A percentile compares a stretch with the other conserved stretches of the same genome.
Conservation (phyloP, 2,888 invertebrate genomes). For the Patella caerulea region DNA sequence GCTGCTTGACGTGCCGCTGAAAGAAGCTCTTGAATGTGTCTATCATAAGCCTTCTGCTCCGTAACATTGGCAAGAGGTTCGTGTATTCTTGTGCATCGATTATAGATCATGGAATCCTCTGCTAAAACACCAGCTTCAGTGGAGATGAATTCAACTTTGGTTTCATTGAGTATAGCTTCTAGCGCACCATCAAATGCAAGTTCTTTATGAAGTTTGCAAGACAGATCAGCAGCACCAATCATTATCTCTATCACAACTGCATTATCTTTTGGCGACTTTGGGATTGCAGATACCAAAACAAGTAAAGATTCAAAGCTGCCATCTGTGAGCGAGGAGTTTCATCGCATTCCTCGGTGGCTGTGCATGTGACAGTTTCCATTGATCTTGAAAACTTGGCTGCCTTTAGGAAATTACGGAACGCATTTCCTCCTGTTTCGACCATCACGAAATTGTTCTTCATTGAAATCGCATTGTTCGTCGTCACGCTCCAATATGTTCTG, state of each 20-base stretch:
- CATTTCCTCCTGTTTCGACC: not conserved
- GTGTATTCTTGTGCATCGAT: conserved; percentile 28
- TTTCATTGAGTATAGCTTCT: conserved; percentile 23
- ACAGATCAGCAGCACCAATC: not conserved
- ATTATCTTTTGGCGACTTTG: conserved; percentile 25
- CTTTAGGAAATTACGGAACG: not conserved
- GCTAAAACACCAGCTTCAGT: conserved; percentile 20
- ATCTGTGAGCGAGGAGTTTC: not conserved
- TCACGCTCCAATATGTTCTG: conserved; percentile 11
- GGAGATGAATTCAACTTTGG: conserved; percentile 24
- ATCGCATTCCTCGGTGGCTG: too few species aligned
- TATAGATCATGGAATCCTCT: conserved; percentile 24
- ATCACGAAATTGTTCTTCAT: not conserved
- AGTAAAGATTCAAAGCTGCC: not conserved
- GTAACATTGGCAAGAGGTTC: conserved; percentile 17
- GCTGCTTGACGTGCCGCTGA: too few species aligned
- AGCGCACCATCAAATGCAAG: conserved; percentile 30
- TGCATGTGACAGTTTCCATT: not conserved
- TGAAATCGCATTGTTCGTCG: too few species aligned
- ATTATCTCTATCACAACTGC: conserved; percentile 28
- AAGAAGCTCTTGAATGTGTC: too few species aligned
- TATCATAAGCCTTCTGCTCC: conserved; percentile 11
- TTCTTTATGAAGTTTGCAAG: not conserved
- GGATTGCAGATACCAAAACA: conserved; percentile 25
- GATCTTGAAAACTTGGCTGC: not conserved